A percentile compares a stretch with the other conserved stretches of the same genome.
These are phyloP conservation scores for Arrhopalites spinosus DNA, from an alignment of 2,888 invertebrate genomes.

Conservation along the genomic window DNA sequence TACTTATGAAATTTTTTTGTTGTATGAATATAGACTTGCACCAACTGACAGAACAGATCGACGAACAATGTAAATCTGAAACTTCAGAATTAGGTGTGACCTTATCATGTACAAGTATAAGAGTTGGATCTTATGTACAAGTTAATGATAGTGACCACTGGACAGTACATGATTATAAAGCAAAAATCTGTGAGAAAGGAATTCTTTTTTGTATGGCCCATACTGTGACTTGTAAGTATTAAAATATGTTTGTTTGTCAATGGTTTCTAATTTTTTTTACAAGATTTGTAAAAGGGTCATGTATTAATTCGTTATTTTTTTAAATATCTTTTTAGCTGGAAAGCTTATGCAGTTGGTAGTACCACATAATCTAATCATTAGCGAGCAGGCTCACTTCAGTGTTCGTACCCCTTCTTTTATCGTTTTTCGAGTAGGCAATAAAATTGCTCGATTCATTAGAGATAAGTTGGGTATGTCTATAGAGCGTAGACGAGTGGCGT, in stretches of 20 bases:
- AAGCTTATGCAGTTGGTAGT: constrained; percentile 66
- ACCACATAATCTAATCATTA: constrained; percentile 71
- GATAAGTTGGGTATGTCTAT: constrained; percentile 73
- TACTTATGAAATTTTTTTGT: no score
- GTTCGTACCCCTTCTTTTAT: constrained; percentile 73
- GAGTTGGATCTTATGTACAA: constrained; percentile 84
- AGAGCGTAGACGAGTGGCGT: constrained; percentile 57
- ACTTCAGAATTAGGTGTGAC: neutral
- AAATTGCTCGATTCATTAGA: constrained; percentile 72
- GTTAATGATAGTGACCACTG: constrained; percentile 59
- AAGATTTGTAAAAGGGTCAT: neutral
- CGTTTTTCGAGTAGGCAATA: constrained; percentile 76
- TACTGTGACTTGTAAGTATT: constrained; percentile 59
- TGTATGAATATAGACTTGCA: no score
- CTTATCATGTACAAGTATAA: constrained; percentile 74
- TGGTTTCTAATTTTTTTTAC: neutral
- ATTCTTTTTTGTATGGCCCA: constrained; percentile 61
- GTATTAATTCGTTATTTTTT: neutral
- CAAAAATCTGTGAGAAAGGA: constrained; percentile 69
- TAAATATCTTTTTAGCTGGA: neutral
- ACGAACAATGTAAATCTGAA: neutral
- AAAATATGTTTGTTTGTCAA: neutral
- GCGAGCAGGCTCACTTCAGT: constrained; percentile 77
- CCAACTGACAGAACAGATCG: neutral
- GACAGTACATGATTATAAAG: constrained; percentile 58